A percentile compares a stretch with the other conserved stretches of the same genome.
Conservation (phyloP, 2,797 vertebrate species). For the Macropus fuliginosus region DNA sequence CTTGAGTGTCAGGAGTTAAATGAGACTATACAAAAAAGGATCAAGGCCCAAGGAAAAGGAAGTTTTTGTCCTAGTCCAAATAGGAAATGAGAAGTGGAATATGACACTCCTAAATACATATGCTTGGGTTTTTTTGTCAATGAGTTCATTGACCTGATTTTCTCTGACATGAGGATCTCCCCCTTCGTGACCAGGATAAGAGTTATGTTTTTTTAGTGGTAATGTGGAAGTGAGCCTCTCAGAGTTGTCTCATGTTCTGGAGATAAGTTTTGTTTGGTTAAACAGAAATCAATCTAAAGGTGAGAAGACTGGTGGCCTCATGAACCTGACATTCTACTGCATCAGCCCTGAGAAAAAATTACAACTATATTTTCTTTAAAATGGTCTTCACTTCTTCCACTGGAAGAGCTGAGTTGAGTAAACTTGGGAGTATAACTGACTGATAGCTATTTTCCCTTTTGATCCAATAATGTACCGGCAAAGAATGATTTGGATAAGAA, state of each 20-base stretch:
- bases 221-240: not conserved
- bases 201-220: not conserved
- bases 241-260: not conserved
- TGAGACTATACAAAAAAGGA: not conserved
- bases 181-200: conserved; percentile 16
- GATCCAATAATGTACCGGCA: not conserved
- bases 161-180: not conserved
- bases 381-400: not conserved
- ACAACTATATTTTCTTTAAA: not conserved
- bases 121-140: not conserved
- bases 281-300: not conserved
- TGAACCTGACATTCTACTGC: not conserved
- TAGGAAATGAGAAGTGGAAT: not conserved
- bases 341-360: not conserved
- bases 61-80: not conserved
- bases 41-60: not conserved
- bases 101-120: not conserved
- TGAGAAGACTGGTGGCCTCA: not conserved
- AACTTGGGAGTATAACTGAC: not conserved
- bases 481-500: not conserved
- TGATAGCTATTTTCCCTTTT: not conserved
- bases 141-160: not conserved
- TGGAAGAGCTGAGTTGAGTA: not conserved
- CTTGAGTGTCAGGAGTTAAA: not conserved
- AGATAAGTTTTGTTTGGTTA: not conserved